Percentiles rank a stretch among this genome's conserved stretches.
Conservation (phyloP, 2,888 invertebrate species). For the Xestia xanthographa region DNA sequence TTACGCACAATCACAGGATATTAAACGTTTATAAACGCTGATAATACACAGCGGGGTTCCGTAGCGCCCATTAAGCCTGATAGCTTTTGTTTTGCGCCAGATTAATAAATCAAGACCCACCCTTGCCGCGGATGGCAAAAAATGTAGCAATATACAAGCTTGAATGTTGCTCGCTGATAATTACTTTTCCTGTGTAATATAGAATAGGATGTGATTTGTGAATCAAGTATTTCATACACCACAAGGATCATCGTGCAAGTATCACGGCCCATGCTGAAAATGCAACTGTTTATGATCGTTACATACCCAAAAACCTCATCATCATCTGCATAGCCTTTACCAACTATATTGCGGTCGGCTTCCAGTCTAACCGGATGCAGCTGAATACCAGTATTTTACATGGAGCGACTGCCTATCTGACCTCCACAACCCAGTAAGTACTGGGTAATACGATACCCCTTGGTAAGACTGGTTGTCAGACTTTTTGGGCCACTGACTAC, state of each 20-base stretch:
- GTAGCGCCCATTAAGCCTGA: constrained; percentile 61
- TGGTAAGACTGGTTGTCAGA: too few species aligned
- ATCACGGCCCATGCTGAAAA: not conserved
- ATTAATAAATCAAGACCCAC: constrained; percentile 61
- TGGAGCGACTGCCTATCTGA: too few species aligned
- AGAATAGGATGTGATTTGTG: constrained; percentile 14
- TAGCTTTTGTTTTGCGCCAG: constrained; percentile 64
- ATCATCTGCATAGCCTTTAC: too few species aligned
- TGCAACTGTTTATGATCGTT: not conserved
- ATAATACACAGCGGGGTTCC: constrained; percentile 60
- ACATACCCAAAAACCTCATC: too few species aligned
- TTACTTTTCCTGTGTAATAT: constrained; percentile 36
- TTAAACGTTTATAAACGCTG: constrained; percentile 64
- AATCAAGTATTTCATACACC: not conserved
- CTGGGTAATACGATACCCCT: too few species aligned
- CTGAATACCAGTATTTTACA: too few species aligned
- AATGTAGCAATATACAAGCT: constrained; percentile 54
- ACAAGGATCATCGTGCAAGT: not conserved
- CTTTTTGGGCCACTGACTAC: too few species aligned
- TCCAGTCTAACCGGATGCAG: too few species aligned
- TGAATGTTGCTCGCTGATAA: constrained; percentile 36
- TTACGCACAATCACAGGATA: constrained; percentile 64
- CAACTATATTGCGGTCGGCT: too few species aligned
- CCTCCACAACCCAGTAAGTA: too few species aligned
- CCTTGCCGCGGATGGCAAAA: constrained; percentile 51